Percentiles rank a stretch among this genome's conserved stretches.
Evolutionary conservation across 2,888 invertebrate species (phyloP).

Genomic region (Lasioglossum zephyrum): DNA sequence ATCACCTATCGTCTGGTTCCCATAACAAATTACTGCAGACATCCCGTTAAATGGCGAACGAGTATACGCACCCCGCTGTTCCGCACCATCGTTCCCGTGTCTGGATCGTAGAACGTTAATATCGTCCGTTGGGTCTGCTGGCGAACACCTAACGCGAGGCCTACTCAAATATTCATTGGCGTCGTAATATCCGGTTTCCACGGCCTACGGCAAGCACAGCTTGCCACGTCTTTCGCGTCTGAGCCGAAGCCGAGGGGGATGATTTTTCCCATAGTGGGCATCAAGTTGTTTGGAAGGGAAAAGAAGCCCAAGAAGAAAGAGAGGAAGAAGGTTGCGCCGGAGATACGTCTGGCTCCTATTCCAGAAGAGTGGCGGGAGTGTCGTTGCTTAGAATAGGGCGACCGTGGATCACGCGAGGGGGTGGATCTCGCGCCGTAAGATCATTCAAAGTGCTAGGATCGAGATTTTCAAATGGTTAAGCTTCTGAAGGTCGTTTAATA

Average conservation of each 20-base stretch:
- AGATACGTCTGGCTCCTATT: constrained; percentile 51
- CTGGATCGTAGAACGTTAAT: constrained; percentile 24
- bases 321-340: constrained; percentile 44
- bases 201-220: not conserved
- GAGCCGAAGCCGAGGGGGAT: constrained; percentile 19
- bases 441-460: not conserved
- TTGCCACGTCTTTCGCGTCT: constrained; percentile 1
- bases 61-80: not conserved
- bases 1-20: not conserved
- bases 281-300: constrained; percentile 51
- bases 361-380: constrained; percentile 22
- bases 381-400: constrained; percentile 42
- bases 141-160: constrained; percentile 9
- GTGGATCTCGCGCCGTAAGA: constrained; percentile 82
- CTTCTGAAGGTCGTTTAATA: no score
- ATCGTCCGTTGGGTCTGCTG: constrained; percentile 10
- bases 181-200: constrained; percentile 36
- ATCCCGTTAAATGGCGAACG: not conserved
- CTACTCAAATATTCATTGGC: constrained; percentile 53
- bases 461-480: no score
- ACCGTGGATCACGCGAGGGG: constrained; percentile 69
- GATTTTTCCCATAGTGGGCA: constrained; percentile 51
- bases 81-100: not conserved
- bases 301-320: constrained; percentile 19
- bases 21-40: not conserved